Evolutionary conservation across 2,113 vertebrate species (phyloP), one percentile per base, ranked within the genome.

Genomic region (Chitala chitala): DNA sequence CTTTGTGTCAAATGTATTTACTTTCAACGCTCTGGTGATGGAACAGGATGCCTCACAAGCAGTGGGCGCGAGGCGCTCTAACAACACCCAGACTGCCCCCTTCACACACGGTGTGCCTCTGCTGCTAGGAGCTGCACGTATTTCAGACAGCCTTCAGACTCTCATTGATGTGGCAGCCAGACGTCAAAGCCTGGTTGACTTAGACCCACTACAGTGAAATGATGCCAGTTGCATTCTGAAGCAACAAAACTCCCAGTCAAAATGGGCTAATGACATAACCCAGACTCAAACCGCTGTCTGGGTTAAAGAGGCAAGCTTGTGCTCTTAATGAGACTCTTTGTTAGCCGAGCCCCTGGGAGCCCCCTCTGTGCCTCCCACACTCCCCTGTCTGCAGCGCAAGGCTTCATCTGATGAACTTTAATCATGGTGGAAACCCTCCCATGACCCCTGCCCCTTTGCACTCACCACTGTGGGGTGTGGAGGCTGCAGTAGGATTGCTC

Each of bases 401-500:
- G 6, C n/a, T 66, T 44, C 2, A 66, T 20, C 63, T 3, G n/a
- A 38, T 63, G 29, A 38, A 17, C 51, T 48, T 26, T 20, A 42
- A 33, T 26, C 51, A 9, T 40, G 5, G 46, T 1, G 10, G 3
- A 48, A 22, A 3, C 38, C 22, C n/a, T 44, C 5, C 63, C 38
- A 2, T 17, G 6, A 42, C 3, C 46, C 3, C 6, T 22, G 17
- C 8, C 69, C 20, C 5, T 8, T 24, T 66, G 2, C 53, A 5
- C 92, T 89, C 84, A 98, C 95, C 93, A 6, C 85, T 94, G 78
- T 89, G 90, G 0, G 94, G 95, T 0, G 95, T 97, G 79, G 95
- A 98, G 58, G 96, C 95, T 0, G 94, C 96, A 0, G 94, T 94
- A 5, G 94, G 93, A 78, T 94, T 94, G 81, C 95, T 98, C 95